Evolutionary conservation across 1,140 invertebrate species (phyloP).

Genomic region (Leucophenga varia): DNA sequence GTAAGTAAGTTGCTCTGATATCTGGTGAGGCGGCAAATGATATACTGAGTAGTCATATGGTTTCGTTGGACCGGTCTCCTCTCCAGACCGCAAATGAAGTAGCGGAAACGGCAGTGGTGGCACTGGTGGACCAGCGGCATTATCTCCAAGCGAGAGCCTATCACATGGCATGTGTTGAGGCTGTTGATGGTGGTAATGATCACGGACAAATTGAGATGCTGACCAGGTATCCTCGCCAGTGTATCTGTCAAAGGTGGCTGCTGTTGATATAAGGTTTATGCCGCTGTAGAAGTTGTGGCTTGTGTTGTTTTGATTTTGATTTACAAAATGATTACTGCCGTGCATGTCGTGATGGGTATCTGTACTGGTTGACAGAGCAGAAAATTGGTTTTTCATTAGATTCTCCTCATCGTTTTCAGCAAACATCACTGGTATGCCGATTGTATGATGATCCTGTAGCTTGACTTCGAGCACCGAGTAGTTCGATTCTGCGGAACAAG

Average conservation of each 20-base stretch:
- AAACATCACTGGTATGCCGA: slow-evolving; percentile 41
- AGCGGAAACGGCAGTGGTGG: slow-evolving; percentile 47
- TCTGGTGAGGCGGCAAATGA: background rate
- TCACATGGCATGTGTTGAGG: slow-evolving; percentile 26
- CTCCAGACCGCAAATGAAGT: background rate
- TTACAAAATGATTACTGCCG: too few species aligned
- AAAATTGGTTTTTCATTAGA: background rate
- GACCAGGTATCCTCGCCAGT: slow-evolving; percentile 63
- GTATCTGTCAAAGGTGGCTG: too few species aligned
- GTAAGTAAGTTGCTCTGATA: background rate
- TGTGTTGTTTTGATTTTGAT: slow-evolving; percentile 52
- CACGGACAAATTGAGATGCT: slow-evolving; percentile 62
- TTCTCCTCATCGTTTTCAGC: background rate
- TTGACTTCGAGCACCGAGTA: slow-evolving; percentile 15
- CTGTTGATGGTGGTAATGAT: slow-evolving; percentile 62
- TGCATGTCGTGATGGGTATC: slow-evolving; percentile 25
- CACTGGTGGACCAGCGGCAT: slow-evolving; percentile 42
- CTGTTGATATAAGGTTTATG: too few species aligned
- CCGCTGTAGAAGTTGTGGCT: slow-evolving; percentile 23
- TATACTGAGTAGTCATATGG: background rate
- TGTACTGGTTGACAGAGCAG: background rate
- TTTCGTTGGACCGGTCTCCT: background rate
- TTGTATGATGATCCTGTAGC: slow-evolving; percentile 48
- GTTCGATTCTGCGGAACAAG: background rate
- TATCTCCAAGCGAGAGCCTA: slow-evolving; percentile 5